These are phyloP conservation scores for Harpagoxenus sublaevis DNA, from an alignment of 2,888 invertebrate genomes.

Conservation along the genomic window DNA sequence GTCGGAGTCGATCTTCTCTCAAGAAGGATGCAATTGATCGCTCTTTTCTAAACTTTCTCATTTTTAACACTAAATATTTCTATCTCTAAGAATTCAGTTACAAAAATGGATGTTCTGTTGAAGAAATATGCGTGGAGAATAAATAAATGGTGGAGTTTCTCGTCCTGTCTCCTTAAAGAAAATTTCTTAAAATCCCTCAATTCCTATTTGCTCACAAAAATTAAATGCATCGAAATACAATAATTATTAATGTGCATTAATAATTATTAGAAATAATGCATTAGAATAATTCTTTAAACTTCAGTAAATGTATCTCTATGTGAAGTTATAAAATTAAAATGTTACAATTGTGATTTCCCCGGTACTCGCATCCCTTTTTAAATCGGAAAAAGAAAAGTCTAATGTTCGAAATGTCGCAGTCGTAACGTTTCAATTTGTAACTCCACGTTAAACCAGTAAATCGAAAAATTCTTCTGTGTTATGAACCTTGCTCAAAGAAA, in stretches of 20 bases:
- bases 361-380: slow-evolving; percentile 2
- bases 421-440: slow-evolving; percentile 42
- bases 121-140: not conserved
- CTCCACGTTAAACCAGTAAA: slow-evolving; percentile 4
- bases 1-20: not conserved
- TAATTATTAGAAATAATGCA: not conserved
- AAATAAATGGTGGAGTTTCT: not conserved
- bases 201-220: slow-evolving; percentile 16
- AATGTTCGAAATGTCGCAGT: slow-evolving; percentile 12
- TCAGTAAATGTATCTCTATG: slow-evolving; percentile 22
- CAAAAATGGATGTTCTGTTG: slow-evolving; percentile 12
- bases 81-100: not conserved
- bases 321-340: not conserved
- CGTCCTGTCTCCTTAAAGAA: not conserved
- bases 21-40: not conserved
- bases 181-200: slow-evolving; percentile 10
- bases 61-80: slow-evolving; percentile 9
- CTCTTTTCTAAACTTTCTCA: slow-evolving; percentile 1
- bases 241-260: not conserved
- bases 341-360: not conserved
- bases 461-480: slow-evolving; percentile 19
- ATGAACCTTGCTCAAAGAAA: not conserved
- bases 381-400: not conserved
- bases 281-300: not conserved
- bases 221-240: not conserved